Conservation (phyloP, 1,140 invertebrate genomes). For the Zaprionus kolodkinae region DNA sequence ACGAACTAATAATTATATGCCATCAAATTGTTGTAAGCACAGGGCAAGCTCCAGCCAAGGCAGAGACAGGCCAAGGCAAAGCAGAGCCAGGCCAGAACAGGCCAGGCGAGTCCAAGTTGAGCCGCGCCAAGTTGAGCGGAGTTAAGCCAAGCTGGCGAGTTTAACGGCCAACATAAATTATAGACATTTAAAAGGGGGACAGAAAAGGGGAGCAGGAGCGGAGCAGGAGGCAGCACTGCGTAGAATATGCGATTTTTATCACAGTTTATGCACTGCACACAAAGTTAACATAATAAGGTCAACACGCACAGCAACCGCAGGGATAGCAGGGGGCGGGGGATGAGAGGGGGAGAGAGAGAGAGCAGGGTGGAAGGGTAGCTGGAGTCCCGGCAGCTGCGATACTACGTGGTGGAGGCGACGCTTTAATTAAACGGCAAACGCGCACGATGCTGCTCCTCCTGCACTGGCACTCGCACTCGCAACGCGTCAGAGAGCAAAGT, state of each 20-base stretch:
- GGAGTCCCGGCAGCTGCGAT: not conserved
- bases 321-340: not conserved
- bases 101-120: not conserved
- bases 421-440: constrained; percentile 77
- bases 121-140: constrained; percentile 7
- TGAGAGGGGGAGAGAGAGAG: not conserved
- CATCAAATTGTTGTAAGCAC: constrained; percentile 78
- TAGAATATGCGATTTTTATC: constrained; percentile 79
- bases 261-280: constrained; percentile 81
- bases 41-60: constrained; percentile 3
- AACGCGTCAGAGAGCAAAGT: constrained; percentile 62
- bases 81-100: constrained; percentile 10
- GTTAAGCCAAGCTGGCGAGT: constrained; percentile 52
- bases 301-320: constrained; percentile 61
- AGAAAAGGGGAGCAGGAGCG: not conserved
- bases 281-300: constrained; percentile 82
- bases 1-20: constrained; percentile 82
- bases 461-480: not conserved
- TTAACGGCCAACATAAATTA: constrained; percentile 77
- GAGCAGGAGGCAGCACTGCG: constrained; percentile 41
- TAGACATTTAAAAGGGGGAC: constrained; percentile 72
- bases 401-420: constrained; percentile 25
- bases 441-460: not conserved
- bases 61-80: constrained; percentile 7
- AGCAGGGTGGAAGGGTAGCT: not conserved